A percentile compares a stretch with the other conserved stretches of the same genome.
Conservation (phyloP, 2,888 invertebrate species). For the Nudaria mundana region DNA sequence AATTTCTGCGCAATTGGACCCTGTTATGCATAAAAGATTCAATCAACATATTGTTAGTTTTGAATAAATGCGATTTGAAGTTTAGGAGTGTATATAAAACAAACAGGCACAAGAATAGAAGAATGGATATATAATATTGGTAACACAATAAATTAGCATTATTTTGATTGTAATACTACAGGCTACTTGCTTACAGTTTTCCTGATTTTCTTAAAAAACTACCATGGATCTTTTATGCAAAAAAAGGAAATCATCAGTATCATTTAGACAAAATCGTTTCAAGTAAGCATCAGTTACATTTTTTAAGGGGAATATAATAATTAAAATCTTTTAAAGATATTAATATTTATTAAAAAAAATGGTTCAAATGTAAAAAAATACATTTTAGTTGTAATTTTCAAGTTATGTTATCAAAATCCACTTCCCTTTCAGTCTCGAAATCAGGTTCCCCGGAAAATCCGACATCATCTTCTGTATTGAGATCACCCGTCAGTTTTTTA, state of each 20-base stretch:
- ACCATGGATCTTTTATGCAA: not conserved
- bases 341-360: not conserved
- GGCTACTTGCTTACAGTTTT: conserved; percentile 9
- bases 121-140: not conserved
- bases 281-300: not conserved
- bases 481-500: conserved; percentile 5
- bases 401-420: not conserved
- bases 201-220: conserved; percentile 1
- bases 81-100: not conserved
- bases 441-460: conserved; percentile 1
- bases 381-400: not conserved
- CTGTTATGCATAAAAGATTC: conserved; percentile 2
- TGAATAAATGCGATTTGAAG: conserved; percentile 1
- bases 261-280: not conserved
- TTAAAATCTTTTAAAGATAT: not conserved
- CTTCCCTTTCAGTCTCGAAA: not conserved
- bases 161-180: conserved; percentile 6
- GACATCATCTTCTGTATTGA: not conserved
- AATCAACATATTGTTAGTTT: not conserved
- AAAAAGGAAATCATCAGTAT: not conserved
- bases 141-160: not conserved
- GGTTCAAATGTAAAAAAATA: not conserved
- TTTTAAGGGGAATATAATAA: not conserved
- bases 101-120: not conserved
- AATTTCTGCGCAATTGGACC: conserved; percentile 2